phyloP scores from a whole-genome alignment of 2,797 vertebrate genomes.

The Rousettus madagascariensis region DNA sequence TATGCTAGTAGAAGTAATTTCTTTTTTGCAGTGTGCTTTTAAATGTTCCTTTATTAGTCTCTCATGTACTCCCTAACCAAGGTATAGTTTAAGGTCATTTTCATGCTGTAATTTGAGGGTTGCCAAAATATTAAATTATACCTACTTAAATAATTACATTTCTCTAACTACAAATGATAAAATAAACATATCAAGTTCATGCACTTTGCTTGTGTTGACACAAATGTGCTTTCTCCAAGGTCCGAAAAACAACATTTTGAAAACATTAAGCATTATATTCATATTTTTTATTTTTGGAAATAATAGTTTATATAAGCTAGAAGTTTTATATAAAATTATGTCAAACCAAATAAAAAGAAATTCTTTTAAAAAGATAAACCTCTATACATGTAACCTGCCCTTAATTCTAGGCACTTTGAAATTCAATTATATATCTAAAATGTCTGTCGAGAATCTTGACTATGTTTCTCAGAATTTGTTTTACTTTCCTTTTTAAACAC shows the following conservation, averaged over 20 bases:
- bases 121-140: slow-evolving; percentile 77
- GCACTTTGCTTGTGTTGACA: slow-evolving; percentile 50
- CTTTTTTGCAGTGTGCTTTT: slow-evolving; percentile 53
- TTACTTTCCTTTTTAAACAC: slow-evolving; percentile 52
- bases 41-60: slow-evolving; percentile 17
- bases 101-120: slow-evolving; percentile 77
- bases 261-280: slow-evolving; percentile 68
- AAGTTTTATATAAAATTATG: slow-evolving; percentile 75
- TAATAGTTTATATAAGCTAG: slow-evolving; percentile 68
- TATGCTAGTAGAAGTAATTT: background rate
- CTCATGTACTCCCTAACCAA: slow-evolving; percentile 49
- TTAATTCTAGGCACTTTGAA: slow-evolving; percentile 57
- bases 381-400: background rate
- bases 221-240: slow-evolving; percentile 48
- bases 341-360: slow-evolving; percentile 70
- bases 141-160: slow-evolving; percentile 77
- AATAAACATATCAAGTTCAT: slow-evolving; percentile 74
- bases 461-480: slow-evolving; percentile 52
- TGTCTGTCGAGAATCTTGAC: slow-evolving; percentile 53
- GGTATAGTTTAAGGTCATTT: slow-evolving; percentile 78
- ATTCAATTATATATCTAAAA: slow-evolving; percentile 57
- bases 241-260: slow-evolving; percentile 40
- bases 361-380: slow-evolving; percentile 59
- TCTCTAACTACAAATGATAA: slow-evolving; percentile 78
- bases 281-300: slow-evolving; percentile 76